A percentile compares a stretch with the other conserved stretches of the same genome.
Evolutionary conservation across 2,888 invertebrate genomes (phyloP).

Genomic region (Antheraea assamensis): DNA sequence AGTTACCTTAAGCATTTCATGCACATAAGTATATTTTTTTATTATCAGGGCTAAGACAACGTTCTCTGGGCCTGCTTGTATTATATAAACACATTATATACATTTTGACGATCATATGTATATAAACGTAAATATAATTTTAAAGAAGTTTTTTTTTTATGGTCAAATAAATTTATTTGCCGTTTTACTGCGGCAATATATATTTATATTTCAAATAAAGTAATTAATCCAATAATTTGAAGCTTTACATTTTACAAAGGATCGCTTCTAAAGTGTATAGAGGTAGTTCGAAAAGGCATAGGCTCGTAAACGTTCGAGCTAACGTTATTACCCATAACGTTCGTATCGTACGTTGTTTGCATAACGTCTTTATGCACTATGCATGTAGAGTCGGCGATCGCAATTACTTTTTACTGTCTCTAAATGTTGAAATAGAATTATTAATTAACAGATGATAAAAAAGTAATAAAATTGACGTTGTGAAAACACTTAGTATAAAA

Average conservation of each 20-base stretch:
- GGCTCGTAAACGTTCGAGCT: constrained; percentile 46
- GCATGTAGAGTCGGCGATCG: constrained; percentile 23
- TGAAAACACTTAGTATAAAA: too few species aligned
- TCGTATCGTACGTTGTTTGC: constrained; percentile 54
- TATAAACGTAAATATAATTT: too few species aligned
- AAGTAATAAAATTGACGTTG: too few species aligned
- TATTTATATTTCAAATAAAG: constrained; percentile 26
- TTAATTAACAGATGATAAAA: too few species aligned
- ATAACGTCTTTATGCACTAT: constrained; percentile 30
- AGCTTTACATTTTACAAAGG: constrained; percentile 9
- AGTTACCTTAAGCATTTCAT: too few species aligned
- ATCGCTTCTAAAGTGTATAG: constrained; percentile 28
- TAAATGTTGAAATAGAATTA: background rate
- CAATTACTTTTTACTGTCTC: constrained; percentile 21
- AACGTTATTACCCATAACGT: constrained; percentile 40
- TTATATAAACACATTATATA: too few species aligned
- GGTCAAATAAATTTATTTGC: too few species aligned
- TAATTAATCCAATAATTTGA: background rate
- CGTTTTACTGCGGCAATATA: background rate
- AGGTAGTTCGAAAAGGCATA: constrained; percentile 33
- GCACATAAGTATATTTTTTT: too few species aligned
- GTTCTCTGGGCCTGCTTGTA: too few species aligned
- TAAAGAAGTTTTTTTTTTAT: too few species aligned
- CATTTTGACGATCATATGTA: too few species aligned
- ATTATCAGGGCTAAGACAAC: too few species aligned